These are phyloP conservation scores for Tenualosa thibaudeaui DNA, from an alignment of 2,797 vertebrate genomes.

Conservation along the genomic window DNA sequence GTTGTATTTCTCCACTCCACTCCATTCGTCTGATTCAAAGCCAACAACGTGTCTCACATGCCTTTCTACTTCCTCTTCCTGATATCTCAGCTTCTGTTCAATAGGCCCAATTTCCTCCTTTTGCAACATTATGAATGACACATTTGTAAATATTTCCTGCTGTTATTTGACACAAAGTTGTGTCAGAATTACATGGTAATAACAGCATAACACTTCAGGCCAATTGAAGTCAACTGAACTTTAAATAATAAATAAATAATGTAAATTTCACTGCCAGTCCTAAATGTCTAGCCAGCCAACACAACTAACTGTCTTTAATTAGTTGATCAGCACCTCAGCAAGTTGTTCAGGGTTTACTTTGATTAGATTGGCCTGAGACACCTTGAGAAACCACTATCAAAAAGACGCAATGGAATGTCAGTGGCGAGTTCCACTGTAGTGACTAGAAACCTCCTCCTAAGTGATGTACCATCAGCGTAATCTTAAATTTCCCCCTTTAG, in stretches of 20 bases:
- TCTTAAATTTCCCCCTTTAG: background rate
- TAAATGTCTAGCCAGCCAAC: background rate
- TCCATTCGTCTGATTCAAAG: background rate
- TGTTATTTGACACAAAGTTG: background rate
- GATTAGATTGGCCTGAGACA: no score
- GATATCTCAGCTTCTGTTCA: background rate
- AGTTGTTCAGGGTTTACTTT: no score
- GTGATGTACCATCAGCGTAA: background rate
- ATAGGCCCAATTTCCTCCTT: background rate
- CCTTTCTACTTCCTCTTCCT: background rate
- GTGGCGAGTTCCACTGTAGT: background rate
- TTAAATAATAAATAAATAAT: background rate
- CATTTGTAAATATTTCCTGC: background rate
- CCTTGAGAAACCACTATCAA: no score
- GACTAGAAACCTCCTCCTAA: background rate
- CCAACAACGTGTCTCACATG: background rate
- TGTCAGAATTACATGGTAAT: background rate
- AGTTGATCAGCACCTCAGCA: no score
- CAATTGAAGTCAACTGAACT: no score
- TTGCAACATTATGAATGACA: background rate
- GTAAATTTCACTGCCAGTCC: no score
- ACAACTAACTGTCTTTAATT: no score
- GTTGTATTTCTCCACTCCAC: background rate
- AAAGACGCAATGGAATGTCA: no score
- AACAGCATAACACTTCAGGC: background rate